Evolutionary conservation across 2,888 invertebrate genomes (phyloP), one percentile per base, ranked within the genome.

Genomic region (Rhaphigaster nebulosa): DNA sequence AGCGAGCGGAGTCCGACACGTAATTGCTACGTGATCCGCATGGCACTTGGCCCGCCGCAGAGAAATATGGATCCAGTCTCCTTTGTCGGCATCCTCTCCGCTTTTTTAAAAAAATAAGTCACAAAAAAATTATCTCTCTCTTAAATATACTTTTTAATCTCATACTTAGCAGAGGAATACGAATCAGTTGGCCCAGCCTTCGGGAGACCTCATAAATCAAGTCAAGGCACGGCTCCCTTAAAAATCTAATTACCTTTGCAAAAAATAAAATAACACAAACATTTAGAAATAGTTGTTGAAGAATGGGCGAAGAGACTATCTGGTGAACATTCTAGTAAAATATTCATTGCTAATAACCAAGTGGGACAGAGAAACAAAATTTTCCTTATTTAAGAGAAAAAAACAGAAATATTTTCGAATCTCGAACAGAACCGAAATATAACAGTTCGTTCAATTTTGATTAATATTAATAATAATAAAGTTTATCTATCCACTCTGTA

Each of bases 81-180:
- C 84, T 84, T 84, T 84, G 84, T 84, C 84, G 84, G 84, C 45
- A 2, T 50, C n/a, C 6, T 45, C n/a, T 41, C 80, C 1, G 13
- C 41, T 15, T 84, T 84, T 84, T 84, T 84, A 15, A 84, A 41
- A 80, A 50, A 84, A 84, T 50, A 84, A 84, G n/a, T 45, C 41
- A 84, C 45, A 84, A 84, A 84, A 80, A 84, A 84, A 45, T 84
- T 41, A 84, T 45, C 84, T 84, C 45, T 84, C 84, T 41, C 84
- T 84, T 50, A 84, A 84, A 84, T 84, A 84, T 84, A 84, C 84
- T 84, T 84, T 84, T 84, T 84, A 84, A 84, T 84, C 84, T 84
- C 84, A 84, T 84, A 84, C 84, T 84, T 84, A 84, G 84, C 45
- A 5, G 45, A n/a, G 6, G 84, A 84, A 84, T 84, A 84, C 84